Evolutionary conservation across 2,888 invertebrate genomes (phyloP).

Genomic region (Liodrosophila aerea): DNA sequence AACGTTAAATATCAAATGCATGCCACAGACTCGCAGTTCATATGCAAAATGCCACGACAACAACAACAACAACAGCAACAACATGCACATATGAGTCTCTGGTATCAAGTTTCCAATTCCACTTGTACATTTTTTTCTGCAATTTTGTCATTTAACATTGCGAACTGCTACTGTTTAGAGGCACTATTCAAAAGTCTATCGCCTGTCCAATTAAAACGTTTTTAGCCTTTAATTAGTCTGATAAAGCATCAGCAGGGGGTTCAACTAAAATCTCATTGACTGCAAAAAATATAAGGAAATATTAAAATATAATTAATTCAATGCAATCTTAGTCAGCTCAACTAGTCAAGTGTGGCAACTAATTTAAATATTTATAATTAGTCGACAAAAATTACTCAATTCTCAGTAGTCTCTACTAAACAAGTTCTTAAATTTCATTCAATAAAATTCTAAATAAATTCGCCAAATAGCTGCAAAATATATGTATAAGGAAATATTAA

Average conservation of each 20-base stretch:
- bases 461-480: too few species aligned
- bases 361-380: too few species aligned
- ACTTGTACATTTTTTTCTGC: conserved; percentile 11
- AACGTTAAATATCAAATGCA: conserved; percentile 57
- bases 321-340: too few species aligned
- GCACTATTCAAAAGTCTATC: conserved; percentile 72
- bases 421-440: too few species aligned
- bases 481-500: too few species aligned
- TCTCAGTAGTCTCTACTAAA: too few species aligned
- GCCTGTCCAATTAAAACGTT: conserved; percentile 73
- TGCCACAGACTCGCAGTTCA: conserved; percentile 47
- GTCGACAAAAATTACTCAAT: too few species aligned
- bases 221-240: conserved; percentile 69
- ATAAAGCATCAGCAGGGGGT: conserved; percentile 38
- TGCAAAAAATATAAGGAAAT: background rate
- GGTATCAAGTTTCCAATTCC: conserved; percentile 10
- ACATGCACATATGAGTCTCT: conserved; percentile 43
- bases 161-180: conserved; percentile 39
- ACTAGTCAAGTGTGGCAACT: too few species aligned
- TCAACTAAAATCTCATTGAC: conserved; percentile 6
- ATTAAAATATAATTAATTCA: conserved; percentile 3
- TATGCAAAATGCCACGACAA: conserved; percentile 47
- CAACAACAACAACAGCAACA: conserved; percentile 29
- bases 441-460: too few species aligned
- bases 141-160: conserved; percentile 19